These are phyloP conservation scores for Halisarca cf. caerulea DNA, from an alignment of 37 sponge, comb jelly and placozoan species.

Conservation along the genomic window DNA sequence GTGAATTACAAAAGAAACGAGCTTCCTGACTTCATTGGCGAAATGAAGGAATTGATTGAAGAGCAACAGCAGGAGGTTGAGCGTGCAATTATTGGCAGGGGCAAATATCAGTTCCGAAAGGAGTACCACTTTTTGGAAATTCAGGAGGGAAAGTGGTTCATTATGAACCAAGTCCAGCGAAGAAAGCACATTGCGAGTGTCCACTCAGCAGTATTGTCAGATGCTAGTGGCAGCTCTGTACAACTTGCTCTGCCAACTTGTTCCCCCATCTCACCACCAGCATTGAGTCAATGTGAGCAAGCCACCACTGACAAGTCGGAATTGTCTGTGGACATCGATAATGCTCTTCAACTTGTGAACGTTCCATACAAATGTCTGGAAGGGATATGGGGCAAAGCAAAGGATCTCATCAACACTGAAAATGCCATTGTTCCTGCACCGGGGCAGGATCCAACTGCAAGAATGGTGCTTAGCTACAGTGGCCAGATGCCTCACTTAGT, in stretches of 20 bases:
- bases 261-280: neutral
- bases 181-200: constrained; percentile 26
- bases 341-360: neutral
- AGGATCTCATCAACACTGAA: constrained; percentile 31
- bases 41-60: constrained; percentile 26
- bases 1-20: constrained; percentile 48
- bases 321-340: constrained; percentile 23
- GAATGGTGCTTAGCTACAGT: constrained; percentile 41
- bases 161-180: constrained; percentile 28
- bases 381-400: constrained; percentile 57
- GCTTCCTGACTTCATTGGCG: constrained; percentile 36
- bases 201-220: neutral
- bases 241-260: constrained; percentile 34
- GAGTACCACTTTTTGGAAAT: constrained; percentile 37
- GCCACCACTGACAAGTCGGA: constrained; percentile 7
- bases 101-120: constrained; percentile 34
- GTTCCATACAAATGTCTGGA: constrained; percentile 37
- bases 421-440: constrained; percentile 42
- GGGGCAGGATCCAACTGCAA: constrained; percentile 21
- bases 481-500: constrained; percentile 43
- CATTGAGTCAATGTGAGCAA: constrained; percentile 16
- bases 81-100: constrained; percentile 31
- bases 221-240: constrained; percentile 19
- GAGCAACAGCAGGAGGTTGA: constrained; percentile 57
- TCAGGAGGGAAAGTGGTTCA: constrained; percentile 27